These are phyloP conservation scores for Drosophila stalkeri DNA, from an alignment of 2,888 invertebrate genomes.

Conservation along the genomic window DNA sequence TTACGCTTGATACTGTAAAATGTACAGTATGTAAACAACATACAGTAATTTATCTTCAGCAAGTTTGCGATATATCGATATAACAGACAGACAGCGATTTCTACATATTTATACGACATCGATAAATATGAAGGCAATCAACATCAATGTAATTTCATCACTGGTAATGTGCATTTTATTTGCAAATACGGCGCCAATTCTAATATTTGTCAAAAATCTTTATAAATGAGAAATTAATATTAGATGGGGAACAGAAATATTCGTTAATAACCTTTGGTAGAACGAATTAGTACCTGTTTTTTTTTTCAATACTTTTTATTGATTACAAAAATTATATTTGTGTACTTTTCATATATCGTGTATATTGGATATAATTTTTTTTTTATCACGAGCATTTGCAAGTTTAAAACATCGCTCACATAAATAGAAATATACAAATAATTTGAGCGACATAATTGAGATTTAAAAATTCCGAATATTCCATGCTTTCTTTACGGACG, in stretches of 20 bases:
- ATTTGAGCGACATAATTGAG: constrained; percentile 35
- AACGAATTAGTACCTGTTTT: too few species aligned
- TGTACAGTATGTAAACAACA: not conserved
- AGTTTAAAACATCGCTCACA: constrained; percentile 6
- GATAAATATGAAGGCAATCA: too few species aligned
- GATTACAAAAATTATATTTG: not conserved
- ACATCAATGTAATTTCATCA: not conserved
- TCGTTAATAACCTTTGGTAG: too few species aligned
- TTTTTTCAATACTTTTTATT: not conserved
- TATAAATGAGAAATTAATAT: too few species aligned
- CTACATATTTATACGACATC: not conserved
- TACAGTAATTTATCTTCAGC: too few species aligned
- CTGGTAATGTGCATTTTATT: not conserved
- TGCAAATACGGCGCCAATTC: too few species aligned
- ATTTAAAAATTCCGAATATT: constrained; percentile 42
- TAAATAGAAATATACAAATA: not conserved
- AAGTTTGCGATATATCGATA: not conserved
- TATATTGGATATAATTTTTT: constrained; percentile 1
- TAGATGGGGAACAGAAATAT: too few species aligned
- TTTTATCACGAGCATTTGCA: constrained; percentile 18
- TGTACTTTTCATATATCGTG: not conserved
- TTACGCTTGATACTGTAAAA: not conserved
- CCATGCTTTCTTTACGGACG: constrained; percentile 58
- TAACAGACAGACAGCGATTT: not conserved
- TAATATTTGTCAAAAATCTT: too few species aligned